Evolutionary conservation across 1,140 invertebrate species (phyloP).

Genomic region (Glossosoma conforme): DNA sequence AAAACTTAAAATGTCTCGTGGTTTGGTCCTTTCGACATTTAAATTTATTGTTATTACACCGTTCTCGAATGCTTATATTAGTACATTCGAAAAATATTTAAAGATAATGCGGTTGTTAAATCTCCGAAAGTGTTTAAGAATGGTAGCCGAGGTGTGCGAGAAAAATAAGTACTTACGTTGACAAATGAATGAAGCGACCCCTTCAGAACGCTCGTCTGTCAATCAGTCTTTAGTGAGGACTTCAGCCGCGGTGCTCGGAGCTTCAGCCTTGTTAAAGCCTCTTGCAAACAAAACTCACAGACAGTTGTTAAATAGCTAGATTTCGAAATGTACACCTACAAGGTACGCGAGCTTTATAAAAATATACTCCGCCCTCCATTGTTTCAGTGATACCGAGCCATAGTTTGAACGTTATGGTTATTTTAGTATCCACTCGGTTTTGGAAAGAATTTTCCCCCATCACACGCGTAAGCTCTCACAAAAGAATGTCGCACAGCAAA

Average conservation of each 20-base stretch:
- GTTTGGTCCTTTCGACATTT: no score
- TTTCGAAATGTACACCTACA: constrained; percentile 2
- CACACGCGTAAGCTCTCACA: no score
- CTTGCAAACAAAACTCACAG: background rate
- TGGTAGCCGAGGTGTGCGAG: background rate
- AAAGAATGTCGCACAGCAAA: no score
- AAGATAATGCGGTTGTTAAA: constrained; percentile 22
- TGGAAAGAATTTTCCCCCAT: constrained; percentile 6
- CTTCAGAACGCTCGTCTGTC: constrained; percentile 15
- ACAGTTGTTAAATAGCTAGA: constrained; percentile 8
- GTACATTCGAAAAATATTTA: constrained; percentile 10
- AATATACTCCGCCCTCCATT: constrained; percentile 20
- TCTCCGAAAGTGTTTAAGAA: constrained; percentile 5
- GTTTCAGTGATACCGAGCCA: background rate
- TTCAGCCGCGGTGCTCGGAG: background rate
- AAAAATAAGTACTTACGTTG: constrained; percentile 15
- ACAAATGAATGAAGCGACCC: constrained; percentile 19
- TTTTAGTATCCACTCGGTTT: background rate
- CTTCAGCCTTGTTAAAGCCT: background rate
- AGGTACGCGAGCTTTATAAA: constrained; percentile 6
- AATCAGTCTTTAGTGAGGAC: constrained; percentile 14
- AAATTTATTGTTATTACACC: background rate
- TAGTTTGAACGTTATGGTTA: constrained; percentile 14
- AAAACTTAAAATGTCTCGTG: background rate
- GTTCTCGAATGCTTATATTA: background rate